Base-by-base conservation (phyloP, 2,888 invertebrate genomes). In the Macaria liturata region DNA sequence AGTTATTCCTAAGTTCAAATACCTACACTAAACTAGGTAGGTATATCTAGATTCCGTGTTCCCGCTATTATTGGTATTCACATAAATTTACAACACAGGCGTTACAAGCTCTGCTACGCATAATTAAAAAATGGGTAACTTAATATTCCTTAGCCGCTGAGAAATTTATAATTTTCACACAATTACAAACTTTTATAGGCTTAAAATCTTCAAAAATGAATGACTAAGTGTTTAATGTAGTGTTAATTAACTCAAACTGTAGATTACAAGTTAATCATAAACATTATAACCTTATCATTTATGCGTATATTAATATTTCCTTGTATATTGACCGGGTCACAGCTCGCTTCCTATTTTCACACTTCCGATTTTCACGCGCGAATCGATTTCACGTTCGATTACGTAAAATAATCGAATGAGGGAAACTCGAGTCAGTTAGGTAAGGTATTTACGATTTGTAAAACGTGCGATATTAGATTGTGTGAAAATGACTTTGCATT, bases 311-410 rank as follows among this genome's bases (percentile, higher is more conserved):
- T 49, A 42, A 9, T 8, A 49, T 52, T 55, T 60, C 52, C 49
- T 52, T 52, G 49, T 52, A 9, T 52, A 56, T 46, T 59, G 47
- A 56, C 59, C 49, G 3, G 59, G 52, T 56, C 54, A 59, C 43
- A 58, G 34, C 52, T 46, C 46, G 40, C 46, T 56, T 60, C 59
- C 59, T 55, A 51, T 9, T 47, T 30, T 5, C 45, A n/a, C 55
- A 50, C 59, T 51, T 4, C 42, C 48, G 46, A 60, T 60, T 56
- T 60, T 56, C 71, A 67, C 53, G 65, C 67, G 68, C 54, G 58
- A 67, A 70, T 67, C 70, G 66, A 70, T 74, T 67, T 62, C 60
- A 66, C 48, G 54, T 68, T 61, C 55, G 68, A 55, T 77, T 72
- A 69, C 58, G 58, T 74, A 68, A 74, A 69, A 57, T 65, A 64